Evolutionary conservation across 2,888 invertebrate species (phyloP).

Genomic region (Auanema freiburgensis): DNA sequence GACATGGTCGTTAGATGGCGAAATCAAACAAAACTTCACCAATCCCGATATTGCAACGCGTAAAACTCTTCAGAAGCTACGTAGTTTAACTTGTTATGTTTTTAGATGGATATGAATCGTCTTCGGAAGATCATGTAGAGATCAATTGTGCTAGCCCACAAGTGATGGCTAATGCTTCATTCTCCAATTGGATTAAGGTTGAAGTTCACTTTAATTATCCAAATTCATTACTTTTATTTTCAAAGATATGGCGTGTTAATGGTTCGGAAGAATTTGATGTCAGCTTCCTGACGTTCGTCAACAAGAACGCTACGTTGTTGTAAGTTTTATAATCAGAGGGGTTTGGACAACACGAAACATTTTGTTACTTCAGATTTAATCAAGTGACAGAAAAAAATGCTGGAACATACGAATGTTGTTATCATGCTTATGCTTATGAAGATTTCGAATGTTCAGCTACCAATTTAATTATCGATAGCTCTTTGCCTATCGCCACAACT

Average conservation of each 20-base stretch:
- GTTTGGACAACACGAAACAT: background rate
- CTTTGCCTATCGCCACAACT: background rate
- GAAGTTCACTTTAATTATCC: too few relatives aligned
- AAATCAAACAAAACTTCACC: slow-evolving; percentile 11
- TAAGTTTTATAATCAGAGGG: background rate
- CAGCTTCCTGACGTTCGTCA: slow-evolving; percentile 10
- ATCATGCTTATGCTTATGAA: slow-evolving; percentile 22
- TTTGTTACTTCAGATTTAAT: slow-evolving; percentile 10
- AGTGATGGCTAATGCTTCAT: slow-evolving; percentile 12
- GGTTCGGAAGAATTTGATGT: slow-evolving; percentile 15
- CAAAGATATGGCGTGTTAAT: slow-evolving; percentile 15
- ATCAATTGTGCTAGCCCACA: slow-evolving; percentile 10
- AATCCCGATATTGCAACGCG: background rate
- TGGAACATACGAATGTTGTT: slow-evolving; percentile 20
- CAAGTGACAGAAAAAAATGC: background rate
- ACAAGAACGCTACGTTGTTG: slow-evolving; percentile 2
- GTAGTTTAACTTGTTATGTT: background rate
- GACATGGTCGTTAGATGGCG: slow-evolving; percentile 7
- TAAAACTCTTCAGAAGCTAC: background rate
- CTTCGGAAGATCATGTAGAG: slow-evolving; percentile 2
- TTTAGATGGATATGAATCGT: background rate
- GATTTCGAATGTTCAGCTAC: slow-evolving; percentile 17
- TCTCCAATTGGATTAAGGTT: slow-evolving; percentile 16
- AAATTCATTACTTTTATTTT: background rate
- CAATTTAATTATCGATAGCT: slow-evolving; percentile 1